Percentiles rank a stretch among this genome's conserved stretches.
Conservation (phyloP, 1,140 invertebrate species). For the Bathynomus jamesi region DNA sequence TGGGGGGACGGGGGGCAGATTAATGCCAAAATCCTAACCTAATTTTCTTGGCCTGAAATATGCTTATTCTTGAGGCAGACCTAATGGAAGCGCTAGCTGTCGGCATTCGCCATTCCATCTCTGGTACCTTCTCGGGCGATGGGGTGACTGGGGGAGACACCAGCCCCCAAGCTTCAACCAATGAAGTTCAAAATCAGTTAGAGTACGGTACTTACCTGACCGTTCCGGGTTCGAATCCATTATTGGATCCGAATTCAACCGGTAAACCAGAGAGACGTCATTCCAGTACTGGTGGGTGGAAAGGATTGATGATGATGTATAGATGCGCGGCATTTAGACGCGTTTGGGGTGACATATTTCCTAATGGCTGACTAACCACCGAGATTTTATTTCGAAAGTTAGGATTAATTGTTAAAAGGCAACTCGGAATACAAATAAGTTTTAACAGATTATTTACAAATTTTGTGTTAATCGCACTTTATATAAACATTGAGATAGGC, state of each 20-base stretch:
- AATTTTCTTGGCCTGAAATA: background rate
- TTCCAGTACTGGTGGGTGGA: background rate
- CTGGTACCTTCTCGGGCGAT: background rate
- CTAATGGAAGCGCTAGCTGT: background rate
- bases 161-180: background rate
- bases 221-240: background rate
- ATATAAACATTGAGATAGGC: too few species aligned
- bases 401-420: too few species aligned
- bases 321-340: too few species aligned
- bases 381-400: too few species aligned
- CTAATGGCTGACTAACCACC: too few species aligned
- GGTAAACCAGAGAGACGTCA: background rate
- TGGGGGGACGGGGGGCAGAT: too few species aligned
- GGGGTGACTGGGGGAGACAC: background rate
- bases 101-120: background rate
- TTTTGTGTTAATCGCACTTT: too few species aligned
- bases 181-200: background rate
- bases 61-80: background rate
- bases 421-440: too few species aligned
- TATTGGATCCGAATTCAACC: background rate
- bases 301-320: too few species aligned
- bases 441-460: too few species aligned
- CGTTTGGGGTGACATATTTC: too few species aligned
- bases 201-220: background rate
- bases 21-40: too few species aligned